Conservation (phyloP, 2,888 invertebrate species). For the Dione vanillae region DNA sequence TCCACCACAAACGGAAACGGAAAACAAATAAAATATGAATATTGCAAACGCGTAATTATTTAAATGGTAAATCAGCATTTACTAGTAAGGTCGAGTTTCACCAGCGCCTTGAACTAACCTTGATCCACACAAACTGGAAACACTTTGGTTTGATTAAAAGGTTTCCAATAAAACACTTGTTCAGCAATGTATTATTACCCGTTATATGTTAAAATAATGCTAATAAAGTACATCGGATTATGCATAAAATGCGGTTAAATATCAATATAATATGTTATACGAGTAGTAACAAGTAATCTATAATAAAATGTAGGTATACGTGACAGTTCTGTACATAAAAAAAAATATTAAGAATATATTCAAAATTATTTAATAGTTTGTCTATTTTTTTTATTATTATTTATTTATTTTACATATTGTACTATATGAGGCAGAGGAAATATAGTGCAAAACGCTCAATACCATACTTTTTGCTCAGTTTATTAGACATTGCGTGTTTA, state of each 20-base stretch:
- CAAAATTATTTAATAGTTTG: too few species aligned
- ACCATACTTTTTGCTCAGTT: too few species aligned
- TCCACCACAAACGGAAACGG: neutral
- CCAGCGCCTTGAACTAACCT: slow-evolving; percentile 44
- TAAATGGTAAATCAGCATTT: slow-evolving; percentile 34
- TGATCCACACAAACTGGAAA: slow-evolving; percentile 40
- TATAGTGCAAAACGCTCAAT: too few species aligned
- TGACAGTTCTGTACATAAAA: too few species aligned
- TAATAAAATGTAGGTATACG: too few species aligned
- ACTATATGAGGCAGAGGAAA: too few species aligned
- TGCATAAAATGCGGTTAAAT: slow-evolving; percentile 14
- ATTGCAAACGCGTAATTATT: slow-evolving; percentile 28
- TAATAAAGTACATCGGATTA: neutral
- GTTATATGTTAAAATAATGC: slow-evolving; percentile 15
- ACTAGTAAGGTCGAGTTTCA: slow-evolving; percentile 39
- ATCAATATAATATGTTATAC: neutral
- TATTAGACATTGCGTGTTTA: too few species aligned
- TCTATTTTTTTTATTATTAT: too few species aligned
- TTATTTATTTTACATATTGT: too few species aligned
- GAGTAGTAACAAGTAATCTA: too few species aligned
- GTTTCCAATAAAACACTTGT: slow-evolving; percentile 41
- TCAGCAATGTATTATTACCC: slow-evolving; percentile 33
- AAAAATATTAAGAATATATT: too few species aligned
- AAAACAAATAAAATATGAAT: slow-evolving; percentile 2
- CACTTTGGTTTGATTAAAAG: slow-evolving; percentile 40